phyloP scores from a whole-genome alignment of 2,113 vertebrate species.

The Oreamnos americanus region DNA sequence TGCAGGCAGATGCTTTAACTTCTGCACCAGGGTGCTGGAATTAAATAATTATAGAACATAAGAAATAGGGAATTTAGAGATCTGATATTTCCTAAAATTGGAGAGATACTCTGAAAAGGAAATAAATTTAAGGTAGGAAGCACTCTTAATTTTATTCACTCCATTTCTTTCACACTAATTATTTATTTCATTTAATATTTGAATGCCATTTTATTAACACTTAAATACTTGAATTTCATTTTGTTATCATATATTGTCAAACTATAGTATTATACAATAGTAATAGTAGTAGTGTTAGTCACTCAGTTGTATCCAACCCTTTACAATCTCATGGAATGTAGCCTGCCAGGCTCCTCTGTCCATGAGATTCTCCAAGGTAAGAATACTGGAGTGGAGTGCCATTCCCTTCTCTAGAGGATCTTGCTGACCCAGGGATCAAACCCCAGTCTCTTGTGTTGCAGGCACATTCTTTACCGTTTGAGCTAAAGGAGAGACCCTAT shows the following conservation, averaged over 20 bases:
- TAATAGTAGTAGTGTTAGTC: neutral
- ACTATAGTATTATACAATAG: neutral
- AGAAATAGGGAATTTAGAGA: neutral
- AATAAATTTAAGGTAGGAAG: neutral
- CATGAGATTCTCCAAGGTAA: neutral
- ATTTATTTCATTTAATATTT: neutral
- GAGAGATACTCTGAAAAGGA: neutral
- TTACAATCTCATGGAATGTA: neutral
- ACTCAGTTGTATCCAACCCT: neutral
- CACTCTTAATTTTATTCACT: neutral
- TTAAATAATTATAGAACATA: neutral
- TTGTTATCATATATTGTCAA: neutral
- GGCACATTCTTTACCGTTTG: neutral
- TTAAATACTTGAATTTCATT: neutral
- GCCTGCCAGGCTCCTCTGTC: neutral
- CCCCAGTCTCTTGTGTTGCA: neutral
- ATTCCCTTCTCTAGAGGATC: neutral
- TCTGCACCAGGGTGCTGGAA: neutral
- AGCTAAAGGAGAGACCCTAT: neutral
- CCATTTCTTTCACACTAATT: neutral
- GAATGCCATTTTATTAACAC: neutral
- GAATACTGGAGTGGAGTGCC: neutral
- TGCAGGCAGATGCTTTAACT: no score
- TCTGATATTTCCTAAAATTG: neutral
- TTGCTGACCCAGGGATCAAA: neutral